Base-by-base conservation (phyloP, 1,140 invertebrate genomes). In the Lethocerus indicus region DNA sequence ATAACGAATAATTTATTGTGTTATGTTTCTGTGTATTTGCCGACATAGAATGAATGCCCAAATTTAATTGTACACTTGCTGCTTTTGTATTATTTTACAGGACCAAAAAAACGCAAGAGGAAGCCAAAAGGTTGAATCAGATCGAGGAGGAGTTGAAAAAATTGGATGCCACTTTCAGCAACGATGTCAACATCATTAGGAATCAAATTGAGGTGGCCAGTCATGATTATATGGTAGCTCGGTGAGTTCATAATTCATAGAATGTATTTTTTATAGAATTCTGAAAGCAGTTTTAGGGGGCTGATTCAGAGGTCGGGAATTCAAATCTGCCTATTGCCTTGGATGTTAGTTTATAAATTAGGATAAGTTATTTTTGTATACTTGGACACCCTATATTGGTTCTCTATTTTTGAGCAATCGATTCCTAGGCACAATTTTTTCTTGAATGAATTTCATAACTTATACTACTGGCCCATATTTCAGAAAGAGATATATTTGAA, bases 191-290 rank as follows among this genome's bases (percentile, higher is more conserved):
- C 14, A 73, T 86, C 46, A 63, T 87, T 23, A 65, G 83, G 41
- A 76, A 81, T 58, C 76, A 79, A 63, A 87, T 87, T 59, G 83
- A 87, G 62, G 67, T 69, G 36, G 80, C 81, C 1, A 81, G 78
- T 58, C 61, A 79, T 29, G 75, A 78, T 49, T 85, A 79, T 61
- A 64, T 71, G 52, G 75, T 73, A 56, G 71, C 74, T 29, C 74
- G 78, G 76, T 78, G 62, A 70, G 72, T 70, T 24, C 9, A 20
- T 41, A 9, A 41, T 6, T 20, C 18, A 13, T 7, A 9, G 7
- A 7, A 41, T 9, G 9, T 41, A 6, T 41, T 12, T 13, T 20
- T 12, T n/a, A 32, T 41, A 41, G 18, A 7, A 12, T 41, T 41
- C 13, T 20, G 7, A 12, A 41, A 13, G 7, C 12, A 12, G 7